Evolutionary conservation across 2,113 vertebrate genomes (phyloP).

Genomic region (Delphinus delphis): DNA sequence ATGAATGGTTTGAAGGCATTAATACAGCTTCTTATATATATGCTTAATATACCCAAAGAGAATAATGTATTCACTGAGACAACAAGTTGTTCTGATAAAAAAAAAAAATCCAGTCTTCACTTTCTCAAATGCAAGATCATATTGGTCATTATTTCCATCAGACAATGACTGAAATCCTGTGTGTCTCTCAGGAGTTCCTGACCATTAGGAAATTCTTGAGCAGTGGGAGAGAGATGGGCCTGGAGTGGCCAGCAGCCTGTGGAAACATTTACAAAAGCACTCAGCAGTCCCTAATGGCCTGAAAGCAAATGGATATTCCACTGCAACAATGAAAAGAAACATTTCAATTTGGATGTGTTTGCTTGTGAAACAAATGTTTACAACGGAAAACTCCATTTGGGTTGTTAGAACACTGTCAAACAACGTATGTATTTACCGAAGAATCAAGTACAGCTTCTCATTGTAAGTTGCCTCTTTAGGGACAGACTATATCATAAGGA

Average conservation of each 20-base stretch:
- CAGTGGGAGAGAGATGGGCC: background rate
- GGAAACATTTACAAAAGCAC: constrained; percentile 63
- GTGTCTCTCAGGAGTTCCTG: background rate
- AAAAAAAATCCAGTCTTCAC: background rate
- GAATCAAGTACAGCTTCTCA: constrained; percentile 55
- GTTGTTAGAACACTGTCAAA: constrained; percentile 54
- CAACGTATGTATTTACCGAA: constrained; percentile 71
- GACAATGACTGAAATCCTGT: background rate
- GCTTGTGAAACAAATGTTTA: constrained; percentile 75
- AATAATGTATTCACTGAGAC: background rate
- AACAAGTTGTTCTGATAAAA: background rate
- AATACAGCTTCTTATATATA: background rate
- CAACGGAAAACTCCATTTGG: constrained; percentile 67
- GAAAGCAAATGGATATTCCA: constrained; percentile 67
- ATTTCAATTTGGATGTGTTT: constrained; percentile 73
- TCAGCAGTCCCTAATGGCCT: constrained; percentile 48
- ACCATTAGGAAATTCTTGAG: constrained; percentile 35
- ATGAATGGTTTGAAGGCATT: background rate
- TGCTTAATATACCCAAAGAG: background rate
- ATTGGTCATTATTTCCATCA: background rate
- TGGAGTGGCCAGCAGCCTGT: constrained; percentile 27
- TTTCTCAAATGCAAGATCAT: background rate
- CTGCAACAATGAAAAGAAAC: constrained; percentile 69
- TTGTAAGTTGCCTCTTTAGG: constrained; percentile 55
- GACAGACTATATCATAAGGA: constrained; percentile 7